Percentiles rank a stretch among this genome's conserved stretches.
phyloP scores from a whole-genome alignment of 2,888 invertebrate genomes.

The Strigamia transsilvanica region DNA sequence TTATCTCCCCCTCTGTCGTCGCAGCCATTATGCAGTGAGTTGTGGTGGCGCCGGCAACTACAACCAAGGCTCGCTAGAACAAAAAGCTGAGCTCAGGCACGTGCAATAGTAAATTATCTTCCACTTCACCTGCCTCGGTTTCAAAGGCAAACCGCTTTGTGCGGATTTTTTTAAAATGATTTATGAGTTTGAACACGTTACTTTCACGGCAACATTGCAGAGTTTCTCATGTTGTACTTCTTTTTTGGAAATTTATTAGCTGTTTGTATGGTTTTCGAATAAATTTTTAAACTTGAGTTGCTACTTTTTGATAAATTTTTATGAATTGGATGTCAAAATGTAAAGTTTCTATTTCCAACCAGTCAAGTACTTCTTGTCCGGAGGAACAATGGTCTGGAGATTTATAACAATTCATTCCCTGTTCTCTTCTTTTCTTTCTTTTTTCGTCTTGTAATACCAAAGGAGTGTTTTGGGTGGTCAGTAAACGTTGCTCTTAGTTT shows the following conservation, averaged over 20 bases:
- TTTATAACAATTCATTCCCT: not conserved
- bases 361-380: not conserved
- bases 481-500: constrained; percentile 8
- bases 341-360: not conserved
- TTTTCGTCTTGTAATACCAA: not conserved
- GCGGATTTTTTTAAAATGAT: constrained; percentile 13
- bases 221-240: not conserved
- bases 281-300: constrained; percentile 5
- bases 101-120: constrained; percentile 43
- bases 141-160: constrained; percentile 42
- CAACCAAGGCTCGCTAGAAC: constrained; percentile 16
- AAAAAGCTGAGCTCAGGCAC: constrained; percentile 38
- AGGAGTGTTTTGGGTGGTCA: constrained; percentile 3
- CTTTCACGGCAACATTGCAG: constrained; percentile 16
- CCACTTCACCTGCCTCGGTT: constrained; percentile 38
- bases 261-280: constrained; percentile 23
- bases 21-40: constrained; percentile 38
- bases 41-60: constrained; percentile 40
- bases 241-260: constrained; percentile 22
- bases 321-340: not conserved
- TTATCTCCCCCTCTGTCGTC: constrained; percentile 41
- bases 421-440: not conserved
- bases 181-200: constrained; percentile 33
- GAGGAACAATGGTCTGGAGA: too few relatives aligned
- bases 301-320: constrained; percentile 8